Percentiles rank a stretch among this genome's conserved stretches.
Conservation (phyloP, 2,113 vertebrate species). For the Coracopsis vasa region DNA sequence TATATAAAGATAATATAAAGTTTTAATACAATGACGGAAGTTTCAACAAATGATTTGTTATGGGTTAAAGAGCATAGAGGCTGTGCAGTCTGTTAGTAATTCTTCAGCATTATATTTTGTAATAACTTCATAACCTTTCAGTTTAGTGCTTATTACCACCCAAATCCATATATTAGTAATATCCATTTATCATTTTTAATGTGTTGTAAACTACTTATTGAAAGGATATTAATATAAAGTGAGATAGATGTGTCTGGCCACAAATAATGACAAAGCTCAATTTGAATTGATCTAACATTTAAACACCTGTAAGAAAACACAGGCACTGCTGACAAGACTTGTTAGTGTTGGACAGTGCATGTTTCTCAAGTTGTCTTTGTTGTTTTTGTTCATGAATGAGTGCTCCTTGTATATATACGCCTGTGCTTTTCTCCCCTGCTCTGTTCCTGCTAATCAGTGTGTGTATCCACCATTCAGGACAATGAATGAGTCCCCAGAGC, state of each 20-base stretch:
- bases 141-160: background rate
- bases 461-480: background rate
- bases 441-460: background rate
- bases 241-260: background rate
- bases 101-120: background rate
- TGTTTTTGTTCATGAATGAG: background rate
- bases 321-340: background rate
- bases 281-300: background rate
- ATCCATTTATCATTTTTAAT: background rate
- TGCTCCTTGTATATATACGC: background rate
- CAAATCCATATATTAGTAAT: background rate
- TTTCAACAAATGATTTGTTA: background rate
- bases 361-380: background rate
- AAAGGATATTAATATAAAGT: background rate
- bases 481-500: constrained; percentile 5
- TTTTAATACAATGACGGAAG: background rate
- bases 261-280: background rate
- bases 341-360: background rate
- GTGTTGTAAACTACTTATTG: background rate
- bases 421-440: background rate
- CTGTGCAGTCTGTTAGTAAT: background rate
- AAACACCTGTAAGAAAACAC: background rate
- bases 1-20: background rate
- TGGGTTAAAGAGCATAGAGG: background rate
- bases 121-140: background rate